Conservation (phyloP, 2,113 vertebrate species). For the Hemicordylus capensis region DNA sequence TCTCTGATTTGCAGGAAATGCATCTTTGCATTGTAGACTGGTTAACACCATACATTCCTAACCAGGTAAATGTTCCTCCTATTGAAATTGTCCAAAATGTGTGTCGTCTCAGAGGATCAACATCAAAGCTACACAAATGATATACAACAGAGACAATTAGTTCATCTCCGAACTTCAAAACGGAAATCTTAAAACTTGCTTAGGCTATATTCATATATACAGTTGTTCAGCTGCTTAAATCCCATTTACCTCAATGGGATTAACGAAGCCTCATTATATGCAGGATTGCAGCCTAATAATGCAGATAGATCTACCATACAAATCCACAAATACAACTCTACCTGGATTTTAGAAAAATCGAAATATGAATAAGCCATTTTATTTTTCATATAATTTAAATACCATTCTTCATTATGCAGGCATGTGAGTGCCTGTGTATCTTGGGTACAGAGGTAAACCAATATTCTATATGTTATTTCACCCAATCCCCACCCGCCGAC, state of each 20-base stretch:
- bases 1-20: constrained; percentile 86
- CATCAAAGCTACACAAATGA: constrained; percentile 72
- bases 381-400: background rate
- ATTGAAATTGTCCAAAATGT: constrained; percentile 87
- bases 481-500: too few species aligned
- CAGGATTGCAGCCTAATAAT: background rate
- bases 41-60: constrained; percentile 87
- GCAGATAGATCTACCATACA: background rate
- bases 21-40: constrained; percentile 88
- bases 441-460: too few species aligned
- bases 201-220: background rate
- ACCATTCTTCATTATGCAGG: background rate
- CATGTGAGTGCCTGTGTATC: too few species aligned
- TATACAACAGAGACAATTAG: background rate
- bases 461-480: too few species aligned
- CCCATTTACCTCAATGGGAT: background rate
- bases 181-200: rapidly evolving
- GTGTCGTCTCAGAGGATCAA: constrained; percentile 82
- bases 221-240: background rate
- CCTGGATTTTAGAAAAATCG: background rate
- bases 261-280: background rate
- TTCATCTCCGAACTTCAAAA: background rate
- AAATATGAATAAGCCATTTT: background rate
- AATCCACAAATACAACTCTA: background rate
- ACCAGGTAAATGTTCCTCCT: constrained; percentile 89